Conservation (phyloP, 1,140 invertebrate species). For the Triops cancriformis region DNA sequence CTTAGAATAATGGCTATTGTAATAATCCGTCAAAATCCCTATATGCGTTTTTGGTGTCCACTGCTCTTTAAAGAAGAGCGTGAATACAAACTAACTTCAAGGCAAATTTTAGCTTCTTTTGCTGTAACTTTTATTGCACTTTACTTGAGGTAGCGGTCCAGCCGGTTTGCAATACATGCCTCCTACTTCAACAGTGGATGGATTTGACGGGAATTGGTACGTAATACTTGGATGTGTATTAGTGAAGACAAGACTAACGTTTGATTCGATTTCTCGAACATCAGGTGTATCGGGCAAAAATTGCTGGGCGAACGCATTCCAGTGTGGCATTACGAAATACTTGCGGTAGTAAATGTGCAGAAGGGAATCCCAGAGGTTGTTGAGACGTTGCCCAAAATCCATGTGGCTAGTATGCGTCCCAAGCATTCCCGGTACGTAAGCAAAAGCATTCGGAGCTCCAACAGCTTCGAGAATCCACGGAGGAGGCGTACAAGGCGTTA, state of each 20-base stretch:
- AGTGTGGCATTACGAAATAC: neutral
- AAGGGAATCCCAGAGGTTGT: constrained; percentile 38
- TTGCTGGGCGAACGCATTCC: neutral
- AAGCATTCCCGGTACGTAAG: constrained; percentile 51
- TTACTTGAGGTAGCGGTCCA: constrained; percentile 40
- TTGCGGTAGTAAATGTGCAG: neutral
- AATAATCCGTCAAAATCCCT: too few species aligned
- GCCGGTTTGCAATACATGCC: constrained; percentile 69
- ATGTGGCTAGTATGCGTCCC: constrained; percentile 45
- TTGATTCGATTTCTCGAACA: constrained; percentile 53
- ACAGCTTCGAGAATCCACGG: constrained; percentile 42
- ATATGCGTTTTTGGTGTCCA: too few species aligned
- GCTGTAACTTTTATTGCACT: too few species aligned
- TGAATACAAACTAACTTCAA: too few species aligned
- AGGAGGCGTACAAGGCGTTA: constrained; percentile 27
- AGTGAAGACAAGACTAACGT: constrained; percentile 64
- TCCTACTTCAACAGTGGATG: constrained; percentile 70
- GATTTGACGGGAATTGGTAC: constrained; percentile 60
- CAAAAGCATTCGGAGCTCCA: constrained; percentile 43
- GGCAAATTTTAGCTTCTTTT: too few species aligned
- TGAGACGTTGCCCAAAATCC: constrained; percentile 49
- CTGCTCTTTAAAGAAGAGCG: too few species aligned
- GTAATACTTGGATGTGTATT: constrained; percentile 64
- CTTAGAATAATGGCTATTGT: too few species aligned
- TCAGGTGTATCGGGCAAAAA: constrained; percentile 37